A percentile compares a stretch with the other conserved stretches of the same genome.
Conservation (phyloP, 2,113 vertebrate genomes). For the Indicator maculatus region DNA sequence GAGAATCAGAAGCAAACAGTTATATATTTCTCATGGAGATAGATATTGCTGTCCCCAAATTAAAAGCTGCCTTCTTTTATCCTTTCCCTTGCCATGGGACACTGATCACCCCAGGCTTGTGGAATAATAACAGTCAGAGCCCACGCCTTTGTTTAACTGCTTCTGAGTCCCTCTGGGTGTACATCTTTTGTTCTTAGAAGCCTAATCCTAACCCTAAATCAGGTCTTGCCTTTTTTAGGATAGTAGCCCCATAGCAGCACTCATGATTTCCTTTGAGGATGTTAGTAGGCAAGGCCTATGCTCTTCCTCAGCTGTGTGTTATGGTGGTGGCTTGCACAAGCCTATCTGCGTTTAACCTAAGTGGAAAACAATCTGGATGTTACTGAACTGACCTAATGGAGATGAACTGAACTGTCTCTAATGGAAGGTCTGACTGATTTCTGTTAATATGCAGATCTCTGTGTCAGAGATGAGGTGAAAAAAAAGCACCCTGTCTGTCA, state of each 20-base stretch:
- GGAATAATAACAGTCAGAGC: not conserved
- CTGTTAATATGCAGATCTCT: not conserved
- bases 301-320: not conserved
- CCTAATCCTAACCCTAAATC: not conserved
- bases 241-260: not conserved
- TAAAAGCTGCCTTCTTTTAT: not conserved
- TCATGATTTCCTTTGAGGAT: not conserved
- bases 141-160: not conserved
- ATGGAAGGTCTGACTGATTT: not conserved
- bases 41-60: not conserved
- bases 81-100: not conserved
- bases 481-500: not conserved
- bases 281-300: not conserved
- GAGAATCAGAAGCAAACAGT: not conserved
- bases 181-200: not conserved
- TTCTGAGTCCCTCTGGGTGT: not conserved
- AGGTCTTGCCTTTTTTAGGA: not conserved
- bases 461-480: not conserved
- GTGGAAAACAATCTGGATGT: not conserved
- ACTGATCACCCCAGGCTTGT: not conserved
- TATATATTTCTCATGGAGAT: not conserved
- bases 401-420: not conserved
- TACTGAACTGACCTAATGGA: not conserved
- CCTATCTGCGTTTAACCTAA: not conserved
- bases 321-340: accelerated